Evolutionary conservation across 2,797 vertebrate species (phyloP).

Genomic region (Oreortyx pictus): DNA sequence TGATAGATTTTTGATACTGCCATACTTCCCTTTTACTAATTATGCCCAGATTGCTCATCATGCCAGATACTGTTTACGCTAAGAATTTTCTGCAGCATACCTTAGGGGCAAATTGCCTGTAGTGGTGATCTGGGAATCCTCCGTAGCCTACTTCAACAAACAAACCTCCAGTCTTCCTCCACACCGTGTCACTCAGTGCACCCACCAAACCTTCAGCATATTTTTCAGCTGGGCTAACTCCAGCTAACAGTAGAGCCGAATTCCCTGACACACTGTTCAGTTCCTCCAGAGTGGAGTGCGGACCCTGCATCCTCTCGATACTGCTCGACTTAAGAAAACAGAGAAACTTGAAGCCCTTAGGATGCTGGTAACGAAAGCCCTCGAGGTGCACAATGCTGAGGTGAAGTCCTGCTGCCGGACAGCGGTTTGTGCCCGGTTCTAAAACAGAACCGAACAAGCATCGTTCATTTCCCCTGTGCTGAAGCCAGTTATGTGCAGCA

Average conservation of each 20-base stretch:
- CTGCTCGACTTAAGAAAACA: neutral
- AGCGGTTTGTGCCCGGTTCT: neutral
- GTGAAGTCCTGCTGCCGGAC: neutral
- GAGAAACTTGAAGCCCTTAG: conserved; percentile 4
- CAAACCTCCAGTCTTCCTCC: conserved; percentile 51
- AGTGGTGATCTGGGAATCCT: conserved; percentile 62
- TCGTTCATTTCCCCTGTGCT: neutral
- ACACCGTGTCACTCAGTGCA: neutral
- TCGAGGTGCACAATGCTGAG: neutral
- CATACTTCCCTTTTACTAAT: conserved; percentile 58
- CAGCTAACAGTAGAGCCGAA: neutral
- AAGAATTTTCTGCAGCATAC: conserved; percentile 66
- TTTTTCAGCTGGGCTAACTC: neutral
- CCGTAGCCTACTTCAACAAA: conserved; percentile 51
- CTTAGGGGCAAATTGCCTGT: conserved; percentile 63
- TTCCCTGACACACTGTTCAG: neutral
- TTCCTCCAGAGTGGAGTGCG: neutral
- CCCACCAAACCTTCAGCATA: neutral
- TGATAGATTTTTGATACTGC: conserved; percentile 62
- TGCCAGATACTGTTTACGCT: conserved; percentile 58
- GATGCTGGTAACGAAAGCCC: neutral
- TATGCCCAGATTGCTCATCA: conserved; percentile 70
- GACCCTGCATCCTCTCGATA: neutral
- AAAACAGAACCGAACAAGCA: neutral
- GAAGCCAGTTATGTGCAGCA: neutral